Evolutionary conservation across 1,140 invertebrate species (phyloP), one percentile per base, ranked within the genome.

Genomic region (Grapholita molesta): DNA sequence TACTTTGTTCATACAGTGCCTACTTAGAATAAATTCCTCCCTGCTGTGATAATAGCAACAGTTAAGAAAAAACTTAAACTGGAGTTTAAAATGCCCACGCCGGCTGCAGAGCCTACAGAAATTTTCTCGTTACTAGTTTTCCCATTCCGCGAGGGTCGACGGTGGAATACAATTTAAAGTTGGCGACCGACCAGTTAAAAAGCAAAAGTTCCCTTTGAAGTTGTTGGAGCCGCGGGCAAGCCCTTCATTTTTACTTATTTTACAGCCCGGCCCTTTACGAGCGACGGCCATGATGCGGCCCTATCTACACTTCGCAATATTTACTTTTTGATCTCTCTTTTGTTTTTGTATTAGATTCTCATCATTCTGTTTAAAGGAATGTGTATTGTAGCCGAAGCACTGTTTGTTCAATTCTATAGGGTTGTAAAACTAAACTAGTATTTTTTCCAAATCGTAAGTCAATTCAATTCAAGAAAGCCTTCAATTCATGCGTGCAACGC

Each of bases 121-220:
- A 30, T 61, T 55, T 76, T 75, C 72, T 78, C 73, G 75, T 78
- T 79, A 78, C 75, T 84, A 83, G 81, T 86, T 85, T 80, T 74
- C 76, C 74, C 76, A 79, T 80, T 82, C 79, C 70, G 52, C 69
- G 68, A 75, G 77, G 74, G 71, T 76, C 72, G 72, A 80, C 75
- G 80, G 74, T 77, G 75, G 75, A 86, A 90, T 85, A 84, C 85
- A 88, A 89, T 90, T 90, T 88, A 90, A 90, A 87, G 76, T 90
- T 89, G 74, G 76, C 79, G 78, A 81, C 78, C 75, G 73, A 78
- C 81, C 85, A 84, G 86, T 87, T 88, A 86, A 86, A 89, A 89
- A 87, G 83, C 83, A 85, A 90, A 90, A 87, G 80, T 88, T 87
- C 70, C 74, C 70, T 80, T 79, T 77, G 77, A 82, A 83, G 76